These are phyloP conservation scores for Bombyx mori DNA, from an alignment of 1,140 invertebrate genomes.

Conservation along the genomic window ASM3026992v2 NC_085117.1:14543501-14544000, in stretches of 20 bases:
- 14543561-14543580: neutral
- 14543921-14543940: constrained; percentile 69
- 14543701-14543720: too few relatives aligned
- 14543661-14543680: too few relatives aligned
- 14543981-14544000: constrained; percentile 78
- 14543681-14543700: too few relatives aligned
- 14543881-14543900: constrained; percentile 34
- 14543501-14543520: constrained; percentile 23
- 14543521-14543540: constrained; percentile 1
- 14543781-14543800: too few relatives aligned
- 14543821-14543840: too few relatives aligned
- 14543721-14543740: too few relatives aligned
- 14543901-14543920: constrained; percentile 42
- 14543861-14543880: constrained; percentile 30
- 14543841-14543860: neutral
- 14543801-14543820: too few relatives aligned
- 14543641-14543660: too few relatives aligned
- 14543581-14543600: neutral
- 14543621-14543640: too few relatives aligned
- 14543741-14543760: too few relatives aligned
- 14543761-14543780: too few relatives aligned
- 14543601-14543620: too few relatives aligned
- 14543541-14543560: neutral
- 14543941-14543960: constrained; percentile 73
- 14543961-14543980: constrained; percentile 75